Conservation (phyloP, 2,888 invertebrate genomes). For the Vandiemenella viatica region DNA sequence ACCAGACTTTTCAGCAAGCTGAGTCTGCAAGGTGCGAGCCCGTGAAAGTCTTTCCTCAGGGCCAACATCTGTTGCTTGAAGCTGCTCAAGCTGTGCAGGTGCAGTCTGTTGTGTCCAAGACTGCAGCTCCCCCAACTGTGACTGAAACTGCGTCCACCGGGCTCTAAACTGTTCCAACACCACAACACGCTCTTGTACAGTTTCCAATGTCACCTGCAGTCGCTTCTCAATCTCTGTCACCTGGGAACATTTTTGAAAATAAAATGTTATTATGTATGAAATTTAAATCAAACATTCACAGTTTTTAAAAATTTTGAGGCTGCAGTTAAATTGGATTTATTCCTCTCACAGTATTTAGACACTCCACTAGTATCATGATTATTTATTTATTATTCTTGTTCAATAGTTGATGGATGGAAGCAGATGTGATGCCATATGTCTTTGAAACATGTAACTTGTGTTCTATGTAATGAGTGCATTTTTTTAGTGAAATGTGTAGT, state of each 20-base stretch:
- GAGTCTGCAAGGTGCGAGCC: slow-evolving; percentile 56
- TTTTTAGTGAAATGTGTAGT: too few relatives aligned
- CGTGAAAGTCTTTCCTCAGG: slow-evolving; percentile 71
- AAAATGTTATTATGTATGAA: too few relatives aligned
- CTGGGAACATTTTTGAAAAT: slow-evolving; percentile 14
- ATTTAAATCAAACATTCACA: too few relatives aligned
- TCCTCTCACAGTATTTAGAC: too few relatives aligned
- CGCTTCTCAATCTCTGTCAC: slow-evolving; percentile 59
- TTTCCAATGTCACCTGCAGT: slow-evolving; percentile 59
- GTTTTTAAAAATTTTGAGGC: too few relatives aligned
- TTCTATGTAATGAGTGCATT: too few relatives aligned
- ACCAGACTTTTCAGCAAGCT: slow-evolving; percentile 60
- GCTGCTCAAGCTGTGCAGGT: slow-evolving; percentile 54
- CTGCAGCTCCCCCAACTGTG: slow-evolving; percentile 57
- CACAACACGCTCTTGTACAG: slow-evolving; percentile 61
- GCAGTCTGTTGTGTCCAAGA: slow-evolving; percentile 69
- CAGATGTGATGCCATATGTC: too few relatives aligned
- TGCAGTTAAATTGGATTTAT: too few relatives aligned
- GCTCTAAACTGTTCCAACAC: slow-evolving; percentile 67
- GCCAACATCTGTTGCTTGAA: slow-evolving; percentile 60
- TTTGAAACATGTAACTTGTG: too few relatives aligned
- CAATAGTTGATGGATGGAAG: too few relatives aligned
- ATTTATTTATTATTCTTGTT: too few relatives aligned
- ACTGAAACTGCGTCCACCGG: slow-evolving; percentile 66
- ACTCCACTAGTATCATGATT: too few relatives aligned